Base-by-base conservation (phyloP, 2,888 invertebrate genomes). In the Caenorhabditis sp. region DNA sequence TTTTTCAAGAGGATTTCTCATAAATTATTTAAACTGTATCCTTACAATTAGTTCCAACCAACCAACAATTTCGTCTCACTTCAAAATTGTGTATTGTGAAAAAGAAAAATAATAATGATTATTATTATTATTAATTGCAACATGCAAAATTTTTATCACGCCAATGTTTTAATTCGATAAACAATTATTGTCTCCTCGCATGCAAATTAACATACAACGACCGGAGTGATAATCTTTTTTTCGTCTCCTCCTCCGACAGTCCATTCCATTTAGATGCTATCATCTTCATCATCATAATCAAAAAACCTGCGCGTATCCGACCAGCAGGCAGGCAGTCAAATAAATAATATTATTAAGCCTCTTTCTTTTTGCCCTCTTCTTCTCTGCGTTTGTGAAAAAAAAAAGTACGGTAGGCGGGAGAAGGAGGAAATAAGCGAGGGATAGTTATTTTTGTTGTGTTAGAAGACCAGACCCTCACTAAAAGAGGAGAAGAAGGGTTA, bases 191-290 rank as follows among this genome's bases (percentile, higher is more conserved):
- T 50, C n/a, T 20, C 20, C 50, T 20, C 12, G 17, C 56, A 56
- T 56, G 56, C 56, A 56, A 56, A 56, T 56, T 56, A 56, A 53
- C 53, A 21, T 21, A 53, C n/a, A n/a, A n/a, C 53, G 56, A 56
- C 56, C 27, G 25, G 27, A 26, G 56, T 17, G 26, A 56, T 21
- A 56, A 56, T 56, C n/a, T 20, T 21, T 23, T 52, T 23, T 23
- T 23, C 31, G 4, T 31, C 31, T 4, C 10, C 31, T 31, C 31
- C 31, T 7, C 52, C 52, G 26, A 20, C 21, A 26, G 25, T 56
- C 56, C 49, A 69, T 60, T 60, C n/a, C n/a, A n/a, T 63, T 68
- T 63, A 59, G 69, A 69, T 69, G 69, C 60, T 70, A 63, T 66
- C 70, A 70, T 59, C 31, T 23, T 57, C 36, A 36, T 36, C 10